Percentiles rank a stretch among this genome's conserved stretches.
Conservation (phyloP, 2,113 vertebrate species). For the Rallus limicola region DNA sequence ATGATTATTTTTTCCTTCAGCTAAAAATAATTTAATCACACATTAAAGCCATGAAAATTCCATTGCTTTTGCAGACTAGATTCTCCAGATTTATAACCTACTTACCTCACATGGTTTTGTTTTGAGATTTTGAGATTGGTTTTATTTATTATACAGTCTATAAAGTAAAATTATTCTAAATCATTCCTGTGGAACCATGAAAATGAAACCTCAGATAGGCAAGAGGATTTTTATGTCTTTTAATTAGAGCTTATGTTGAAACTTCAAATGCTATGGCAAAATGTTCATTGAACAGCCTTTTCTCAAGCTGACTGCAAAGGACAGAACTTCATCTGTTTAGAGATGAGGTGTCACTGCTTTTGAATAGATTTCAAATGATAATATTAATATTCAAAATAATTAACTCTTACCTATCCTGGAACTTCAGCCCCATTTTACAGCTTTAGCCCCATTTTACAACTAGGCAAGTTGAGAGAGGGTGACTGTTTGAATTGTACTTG, state of each 20-base stretch:
- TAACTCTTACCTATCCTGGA: background rate
- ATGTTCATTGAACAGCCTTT: background rate
- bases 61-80: constrained; percentile 1
- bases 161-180: constrained; percentile 58
- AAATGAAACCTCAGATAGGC: constrained; percentile 27
- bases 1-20: constrained; percentile 34
- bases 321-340: background rate
- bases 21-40: constrained; percentile 58
- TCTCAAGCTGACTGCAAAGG: background rate
- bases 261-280: background rate
- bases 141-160: constrained; percentile 52
- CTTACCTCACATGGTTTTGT: constrained; percentile 10
- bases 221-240: constrained; percentile 55
- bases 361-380: background rate
- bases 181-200: constrained; percentile 49
- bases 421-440: background rate
- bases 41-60: constrained; percentile 43
- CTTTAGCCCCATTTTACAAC: background rate
- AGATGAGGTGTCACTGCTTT: background rate
- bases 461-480: background rate
- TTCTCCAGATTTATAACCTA: constrained; percentile 42
- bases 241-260: constrained; percentile 49
- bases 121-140: constrained; percentile 33
- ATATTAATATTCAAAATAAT: background rate
- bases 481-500: background rate